These are phyloP conservation scores for Mallateleia sp. DNA, from an alignment of 2,888 invertebrate genomes.

Conservation along the genomic window DNA sequence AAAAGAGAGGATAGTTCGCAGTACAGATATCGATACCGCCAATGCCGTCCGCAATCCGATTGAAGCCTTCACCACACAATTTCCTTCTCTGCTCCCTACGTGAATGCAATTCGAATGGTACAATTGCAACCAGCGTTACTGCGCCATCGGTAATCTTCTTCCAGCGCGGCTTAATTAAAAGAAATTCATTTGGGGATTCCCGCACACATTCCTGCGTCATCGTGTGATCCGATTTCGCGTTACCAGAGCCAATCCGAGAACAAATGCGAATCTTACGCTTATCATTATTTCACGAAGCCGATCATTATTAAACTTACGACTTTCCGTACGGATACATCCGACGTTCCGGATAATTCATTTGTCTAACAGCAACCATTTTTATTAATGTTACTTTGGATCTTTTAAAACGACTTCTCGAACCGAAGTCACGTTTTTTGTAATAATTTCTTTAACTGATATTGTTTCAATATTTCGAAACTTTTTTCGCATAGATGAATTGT, in stretches of 20 bases:
- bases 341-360: slow-evolving; percentile 17
- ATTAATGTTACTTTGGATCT: no score
- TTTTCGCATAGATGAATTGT: no score
- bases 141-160: slow-evolving; percentile 82
- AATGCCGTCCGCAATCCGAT: slow-evolving; percentile 74
- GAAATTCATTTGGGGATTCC: slow-evolving; percentile 83
- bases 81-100: slow-evolving; percentile 72
- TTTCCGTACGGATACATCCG: not conserved
- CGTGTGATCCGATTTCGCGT: slow-evolving; percentile 80
- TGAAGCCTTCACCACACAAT: slow-evolving; percentile 74
- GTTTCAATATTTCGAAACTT: no score
- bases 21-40: slow-evolving; percentile 71
- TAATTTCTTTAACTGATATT: no score
- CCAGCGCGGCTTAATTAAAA: slow-evolving; percentile 83
- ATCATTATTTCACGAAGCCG: slow-evolving; percentile 60
- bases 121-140: slow-evolving; percentile 79
- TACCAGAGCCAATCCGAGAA: slow-evolving; percentile 65
- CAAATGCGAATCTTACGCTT: slow-evolving; percentile 74
- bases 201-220: slow-evolving; percentile 75
- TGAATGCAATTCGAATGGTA: slow-evolving; percentile 75
- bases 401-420: no score
- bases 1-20: slow-evolving; percentile 41
- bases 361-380: slow-evolving; percentile 20
- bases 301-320: slow-evolving; percentile 49
- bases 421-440: no score